Evolutionary conservation across 2,797 vertebrate species (phyloP), one percentile per base, ranked within the genome.

Genomic region (Crossoptilon crossoptilon): DNA sequence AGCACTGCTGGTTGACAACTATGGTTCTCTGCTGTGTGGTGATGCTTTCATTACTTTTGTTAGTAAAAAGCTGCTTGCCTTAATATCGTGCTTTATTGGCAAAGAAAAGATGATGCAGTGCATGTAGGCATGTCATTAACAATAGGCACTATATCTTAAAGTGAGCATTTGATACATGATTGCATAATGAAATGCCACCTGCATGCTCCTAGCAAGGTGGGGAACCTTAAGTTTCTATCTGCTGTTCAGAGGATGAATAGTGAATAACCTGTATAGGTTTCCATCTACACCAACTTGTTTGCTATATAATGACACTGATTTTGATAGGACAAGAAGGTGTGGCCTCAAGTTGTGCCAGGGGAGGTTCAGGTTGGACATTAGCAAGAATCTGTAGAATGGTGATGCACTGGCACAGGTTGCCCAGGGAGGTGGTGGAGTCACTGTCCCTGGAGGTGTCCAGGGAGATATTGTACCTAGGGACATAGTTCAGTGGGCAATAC

Each of bases 21-120:
- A 23, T 8, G 27, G 72, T 46, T 76, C 49, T 77, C 33, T 77
- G 81, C 59, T 84, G 58, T 51, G 16, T 8, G 58, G 60, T 19
- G 55, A 69, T 51, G 75, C 62, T 87, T 88, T 62, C 22, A 19
- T 74, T 60, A 69, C 69, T 84, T 88, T 74, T 78, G 37, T 70
- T 81, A 55, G 66, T 67, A 83, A 87, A 95, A 95, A 55, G 23
- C 48, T 68, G 41, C 58, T 87, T 79, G 72, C 86, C 89, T 82
- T 76, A 63, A 90, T 51, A 33, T 8, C 66, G 76, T 93, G 87
- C 94, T 88, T 93, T 94, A 78, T 56, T 18, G 59, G 83, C 7
- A 48, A 88, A 91, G 83, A 70, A 76, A 71, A 72, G 73, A 59
- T 39, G 44, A 29, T 15, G 35, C 22, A 14, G n/a, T 56, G 48